A percentile compares a stretch with the other conserved stretches of the same genome.
Evolutionary conservation across 1,140 invertebrate genomes (phyloP).

Genomic region (Saccostrea cuccullata): DNA sequence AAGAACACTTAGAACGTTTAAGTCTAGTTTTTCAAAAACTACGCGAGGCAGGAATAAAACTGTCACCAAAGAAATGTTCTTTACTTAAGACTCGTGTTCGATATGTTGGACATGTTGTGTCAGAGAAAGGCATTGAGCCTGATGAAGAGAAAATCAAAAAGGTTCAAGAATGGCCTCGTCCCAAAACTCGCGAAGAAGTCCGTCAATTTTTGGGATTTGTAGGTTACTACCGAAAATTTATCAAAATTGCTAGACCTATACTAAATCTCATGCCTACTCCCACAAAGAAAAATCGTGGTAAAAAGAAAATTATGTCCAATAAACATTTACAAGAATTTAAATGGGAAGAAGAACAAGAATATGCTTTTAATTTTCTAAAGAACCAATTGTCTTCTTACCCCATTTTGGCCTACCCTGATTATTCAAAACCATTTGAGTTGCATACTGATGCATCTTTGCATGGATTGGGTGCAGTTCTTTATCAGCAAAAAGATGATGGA

Average conservation of each 20-base stretch:
- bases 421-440: slow-evolving; percentile 47
- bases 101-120: slow-evolving; percentile 68
- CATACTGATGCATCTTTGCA: slow-evolving; percentile 25
- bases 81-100: slow-evolving; percentile 72
- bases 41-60: slow-evolving; percentile 46
- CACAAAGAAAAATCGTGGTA: slow-evolving; percentile 42
- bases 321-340: too few species aligned
- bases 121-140: slow-evolving; percentile 56
- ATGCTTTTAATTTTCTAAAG: slow-evolving; percentile 59
- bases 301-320: not conserved
- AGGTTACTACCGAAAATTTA: slow-evolving; percentile 65
- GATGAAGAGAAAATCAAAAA: slow-evolving; percentile 67
- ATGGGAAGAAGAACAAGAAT: slow-evolving; percentile 23
- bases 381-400: slow-evolving; percentile 47
- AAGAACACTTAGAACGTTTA: slow-evolving; percentile 48
- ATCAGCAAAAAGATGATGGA: slow-evolving; percentile 60
- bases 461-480: slow-evolving; percentile 29
- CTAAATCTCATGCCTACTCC: slow-evolving; percentile 52
- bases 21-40: slow-evolving; percentile 50
- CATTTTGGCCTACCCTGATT: slow-evolving; percentile 56
- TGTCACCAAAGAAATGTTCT: slow-evolving; percentile 62
- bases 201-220: slow-evolving; percentile 68
- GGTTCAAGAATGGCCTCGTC: slow-evolving; percentile 65
- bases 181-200: slow-evolving; percentile 63
- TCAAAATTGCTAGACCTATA: slow-evolving; percentile 61